Evolutionary conservation across 1,140 invertebrate species (phyloP).

Genomic region (Drosophila virilis): DNA sequence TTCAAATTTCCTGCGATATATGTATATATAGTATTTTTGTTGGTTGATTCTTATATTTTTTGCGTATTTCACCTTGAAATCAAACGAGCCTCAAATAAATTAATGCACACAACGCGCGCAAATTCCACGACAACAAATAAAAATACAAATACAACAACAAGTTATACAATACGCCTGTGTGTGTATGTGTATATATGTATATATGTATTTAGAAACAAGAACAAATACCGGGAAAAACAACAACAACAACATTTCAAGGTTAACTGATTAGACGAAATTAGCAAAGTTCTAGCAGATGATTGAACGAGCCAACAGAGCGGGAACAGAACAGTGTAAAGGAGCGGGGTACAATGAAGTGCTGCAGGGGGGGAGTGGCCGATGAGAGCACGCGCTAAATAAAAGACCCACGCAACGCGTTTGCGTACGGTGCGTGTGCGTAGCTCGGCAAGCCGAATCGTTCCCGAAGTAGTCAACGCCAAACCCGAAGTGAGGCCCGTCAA

Average conservation of each 20-base stretch:
- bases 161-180: conserved; percentile 9
- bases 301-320: conserved; percentile 31
- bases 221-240: conserved; percentile 60
- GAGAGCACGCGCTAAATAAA: conserved; percentile 77
- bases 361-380: conserved; percentile 36
- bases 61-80: conserved; percentile 79
- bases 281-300: conserved; percentile 78
- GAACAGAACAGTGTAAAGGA: not conserved
- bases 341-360: not conserved
- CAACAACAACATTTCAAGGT: conserved; percentile 71
- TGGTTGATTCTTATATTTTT: conserved; percentile 46
- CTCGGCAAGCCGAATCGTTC: conserved; percentile 20
- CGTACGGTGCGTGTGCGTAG: conserved; percentile 56
- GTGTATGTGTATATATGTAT: conserved; percentile 8
- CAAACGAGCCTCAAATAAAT: conserved; percentile 78
- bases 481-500: conserved; percentile 14
- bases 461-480: conserved; percentile 7
- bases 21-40: conserved; percentile 9
- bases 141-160: conserved; percentile 48
- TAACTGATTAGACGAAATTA: conserved; percentile 82
- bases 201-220: conserved; percentile 49
- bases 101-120: conserved; percentile 61
- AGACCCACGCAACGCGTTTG: conserved; percentile 64
- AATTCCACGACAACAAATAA: conserved; percentile 60
- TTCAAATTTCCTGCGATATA: conserved; percentile 18